Evolutionary conservation across 2,888 invertebrate genomes (phyloP).

Genomic region (Acronicta leporina): DNA sequence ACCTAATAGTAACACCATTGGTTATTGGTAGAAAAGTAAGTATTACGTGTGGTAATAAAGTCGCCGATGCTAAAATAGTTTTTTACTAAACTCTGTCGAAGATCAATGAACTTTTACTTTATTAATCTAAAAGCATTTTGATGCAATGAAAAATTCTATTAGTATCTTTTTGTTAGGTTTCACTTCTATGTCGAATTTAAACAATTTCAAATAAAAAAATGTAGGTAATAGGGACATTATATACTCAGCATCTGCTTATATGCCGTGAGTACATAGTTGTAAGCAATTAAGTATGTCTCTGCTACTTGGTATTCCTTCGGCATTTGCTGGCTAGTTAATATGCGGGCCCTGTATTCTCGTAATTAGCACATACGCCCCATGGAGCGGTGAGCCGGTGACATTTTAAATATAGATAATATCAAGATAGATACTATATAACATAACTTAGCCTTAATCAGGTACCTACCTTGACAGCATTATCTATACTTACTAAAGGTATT

Average conservation of each 20-base stretch:
- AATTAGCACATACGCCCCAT: conserved; percentile 65
- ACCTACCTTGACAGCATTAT: too few species aligned
- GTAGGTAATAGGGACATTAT: not conserved
- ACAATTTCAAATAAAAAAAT: too few species aligned
- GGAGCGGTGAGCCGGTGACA: conserved; percentile 40
- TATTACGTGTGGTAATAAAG: too few species aligned
- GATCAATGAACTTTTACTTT: not conserved
- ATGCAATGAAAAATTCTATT: not conserved
- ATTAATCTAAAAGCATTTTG: not conserved
- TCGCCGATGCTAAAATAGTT: too few species aligned
- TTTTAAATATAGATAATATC: conserved; percentile 34
- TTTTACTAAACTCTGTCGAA: too few species aligned
- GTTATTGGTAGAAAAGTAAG: too few species aligned
- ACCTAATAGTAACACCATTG: too few species aligned
- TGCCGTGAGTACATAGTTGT: conserved; percentile 37
- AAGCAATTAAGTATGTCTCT: conserved; percentile 55
- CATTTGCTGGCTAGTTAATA: conserved; percentile 58
- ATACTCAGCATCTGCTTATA: conserved; percentile 11
- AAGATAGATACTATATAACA: too few species aligned
- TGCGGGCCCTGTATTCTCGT: conserved; percentile 52
- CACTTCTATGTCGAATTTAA: not conserved
- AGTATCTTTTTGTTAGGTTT: not conserved
- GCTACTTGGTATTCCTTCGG: conserved; percentile 61
- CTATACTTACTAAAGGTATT: too few species aligned
- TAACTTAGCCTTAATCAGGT: too few species aligned